Base-by-base conservation (phyloP, 1,140 invertebrate genomes). In the Grapholita molesta region DNA sequence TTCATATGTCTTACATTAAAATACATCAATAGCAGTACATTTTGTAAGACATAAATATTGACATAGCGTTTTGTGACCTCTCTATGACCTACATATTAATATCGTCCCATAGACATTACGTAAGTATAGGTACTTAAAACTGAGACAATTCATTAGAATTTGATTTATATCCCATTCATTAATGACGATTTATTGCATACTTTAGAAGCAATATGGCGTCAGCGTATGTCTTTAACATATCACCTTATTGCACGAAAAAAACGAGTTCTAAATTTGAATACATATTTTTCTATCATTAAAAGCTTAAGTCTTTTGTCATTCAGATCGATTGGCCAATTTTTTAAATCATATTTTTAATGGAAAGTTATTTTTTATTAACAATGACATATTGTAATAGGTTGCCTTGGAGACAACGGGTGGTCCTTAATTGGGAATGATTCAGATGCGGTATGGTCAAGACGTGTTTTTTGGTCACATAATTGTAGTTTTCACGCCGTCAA, bases 241-340 rank as follows among this genome's bases (percentile, higher is more conserved):
- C 8, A 48, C 42, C 42, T 18, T 48, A 48, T 48, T 48, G 18
- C 18, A 48, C 21, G 1, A 21, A 21, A 21, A 48, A 5, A 35
- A 66, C 25, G 32, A 35, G 35, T 21, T 48, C 64, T 23, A 24
- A 38, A 38, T 69, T 69, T 25, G 21, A 53, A 53, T 42, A 61
- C 35, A 61, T 69, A 67, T 69, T 64, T 57, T 15, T 61, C n/a
- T 28, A n/a, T 23, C 30, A 69, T 69, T 69, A 35, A 38, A 24
- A 69, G 25, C 15, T 65, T 24, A 64, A 52, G 23, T 25, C 38
- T 30, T 52, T 57, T 28, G 30, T 61, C 53, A 57, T 57, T 28
- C n/a, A 28, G 55, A 61, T 32, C 2, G 55, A 61, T 61, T 61
- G 55, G 55, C 53, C 12, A 28, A 57, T 57, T 30, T 21, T 32